These are phyloP conservation scores for Scolopax mira DNA, from an alignment of 2,113 vertebrate genomes.

Conservation along the genomic window DNA sequence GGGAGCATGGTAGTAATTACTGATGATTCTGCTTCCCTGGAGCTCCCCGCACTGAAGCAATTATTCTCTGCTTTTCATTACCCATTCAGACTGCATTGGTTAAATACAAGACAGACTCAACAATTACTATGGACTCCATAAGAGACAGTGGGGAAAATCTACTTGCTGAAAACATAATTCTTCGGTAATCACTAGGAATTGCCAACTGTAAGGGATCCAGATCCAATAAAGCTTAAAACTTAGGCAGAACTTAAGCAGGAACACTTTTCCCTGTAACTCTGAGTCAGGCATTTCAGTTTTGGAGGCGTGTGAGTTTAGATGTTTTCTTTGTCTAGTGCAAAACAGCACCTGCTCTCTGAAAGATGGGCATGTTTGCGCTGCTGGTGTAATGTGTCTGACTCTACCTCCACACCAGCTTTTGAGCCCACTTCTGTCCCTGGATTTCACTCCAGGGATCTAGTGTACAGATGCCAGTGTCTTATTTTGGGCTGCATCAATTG, in stretches of 20 bases:
- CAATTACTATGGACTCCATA: not conserved
- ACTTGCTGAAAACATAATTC: constrained; percentile 21
- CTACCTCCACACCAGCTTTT: not conserved
- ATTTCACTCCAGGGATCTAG: not conserved
- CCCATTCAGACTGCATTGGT: not conserved
- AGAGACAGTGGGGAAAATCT: not conserved
- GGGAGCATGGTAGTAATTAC: not conserved
- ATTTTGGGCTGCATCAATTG: not conserved
- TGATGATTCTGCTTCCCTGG: not conserved
- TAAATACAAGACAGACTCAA: not conserved
- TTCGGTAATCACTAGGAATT: not conserved
- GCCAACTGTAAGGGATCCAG: not conserved
- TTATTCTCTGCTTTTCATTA: not conserved
- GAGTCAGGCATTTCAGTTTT: not conserved
- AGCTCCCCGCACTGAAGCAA: not conserved
- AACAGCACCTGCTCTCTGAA: not conserved
- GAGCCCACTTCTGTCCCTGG: not conserved
- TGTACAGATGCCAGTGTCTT: not conserved
- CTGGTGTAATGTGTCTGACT: not conserved
- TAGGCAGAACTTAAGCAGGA: not conserved
- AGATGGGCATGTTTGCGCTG: not conserved
- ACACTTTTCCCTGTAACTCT: not conserved
- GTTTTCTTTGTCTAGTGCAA: not conserved
- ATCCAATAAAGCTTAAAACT: not conserved
- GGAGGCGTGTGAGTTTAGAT: not conserved